Base-by-base conservation (phyloP, 2,113 vertebrate species). In the Taxidea taxus region DNA sequence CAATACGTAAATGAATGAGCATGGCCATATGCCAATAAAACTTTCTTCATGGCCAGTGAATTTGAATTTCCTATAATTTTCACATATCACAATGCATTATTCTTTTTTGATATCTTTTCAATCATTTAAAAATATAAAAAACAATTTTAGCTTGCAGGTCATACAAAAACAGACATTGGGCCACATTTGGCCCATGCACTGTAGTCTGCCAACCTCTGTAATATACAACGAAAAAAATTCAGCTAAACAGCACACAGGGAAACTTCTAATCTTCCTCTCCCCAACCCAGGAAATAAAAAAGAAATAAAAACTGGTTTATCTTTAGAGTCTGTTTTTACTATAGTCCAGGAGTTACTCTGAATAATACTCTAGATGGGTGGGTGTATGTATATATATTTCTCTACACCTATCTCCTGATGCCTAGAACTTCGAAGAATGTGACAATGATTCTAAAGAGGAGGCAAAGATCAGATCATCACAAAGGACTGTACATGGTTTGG, bases 81-180 rank as follows among this genome's bases (percentile, higher is more conserved):
- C 81, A 91, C 31, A 90, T 92, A 39, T 85, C 37, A 88, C n/a
- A 15, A 88, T 95, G 37, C 74, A 87, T 49, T 94, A 82, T 20
- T 74, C 23, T 78, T 75, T 58, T 95, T 85, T 75, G 47, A 86
- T 96, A 92, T 34, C 90, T 75, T 93, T 96, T 90, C 58, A 93
- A 96, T 7, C 25, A 47, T 60, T 86, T 90, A 64, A 90, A 96
- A 92, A 85, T 70, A 10, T 95, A 90, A 95, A 96, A 97, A 44
- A 3, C 60, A 87, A 42, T 94, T 54, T 91, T 83, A 84, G 75
- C 13, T 95, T 88, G 4, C 13, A 93, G 37, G 20, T 18, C 75
- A 80, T 62, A 85, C 23, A 77, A 96, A 92, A 96, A 92, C n/a
- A 93, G 91, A 87, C 13, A 34, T 31, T 66, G 34, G 37, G 31